phyloP scores from a whole-genome alignment of 2,888 invertebrate genomes.

The Cerastoderma edule region DNA sequence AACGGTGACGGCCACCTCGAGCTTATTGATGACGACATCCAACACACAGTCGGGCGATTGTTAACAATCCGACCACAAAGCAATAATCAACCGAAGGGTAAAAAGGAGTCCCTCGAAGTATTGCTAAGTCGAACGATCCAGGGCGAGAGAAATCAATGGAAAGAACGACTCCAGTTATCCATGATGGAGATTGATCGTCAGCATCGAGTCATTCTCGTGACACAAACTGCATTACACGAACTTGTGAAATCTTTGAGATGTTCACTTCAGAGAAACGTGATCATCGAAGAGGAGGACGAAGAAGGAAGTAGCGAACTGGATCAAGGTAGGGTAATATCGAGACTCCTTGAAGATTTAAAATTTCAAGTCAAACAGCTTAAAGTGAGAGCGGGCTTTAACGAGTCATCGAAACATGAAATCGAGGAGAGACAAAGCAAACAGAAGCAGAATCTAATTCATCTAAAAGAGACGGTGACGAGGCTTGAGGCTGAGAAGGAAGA shows the following conservation, averaged over 20 bases:
- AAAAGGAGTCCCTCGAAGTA: constrained; percentile 40
- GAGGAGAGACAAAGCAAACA: constrained; percentile 48
- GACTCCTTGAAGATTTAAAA: constrained; percentile 62
- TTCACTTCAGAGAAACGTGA: constrained; percentile 23
- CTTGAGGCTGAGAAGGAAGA: constrained; percentile 60
- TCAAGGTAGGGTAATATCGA: constrained; percentile 38
- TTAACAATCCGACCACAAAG: constrained; percentile 46
- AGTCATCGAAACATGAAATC: constrained; percentile 43
- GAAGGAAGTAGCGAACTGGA: constrained; percentile 56
- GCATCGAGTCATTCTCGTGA: constrained; percentile 63
- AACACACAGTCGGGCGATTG: constrained; percentile 64
- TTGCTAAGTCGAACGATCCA: constrained; percentile 64
- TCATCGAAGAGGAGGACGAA: constrained; percentile 51
- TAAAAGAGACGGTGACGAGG: constrained; percentile 60
- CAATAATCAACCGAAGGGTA: constrained; percentile 40
- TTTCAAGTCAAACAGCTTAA: constrained; percentile 62
- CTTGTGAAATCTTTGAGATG: constrained; percentile 58
- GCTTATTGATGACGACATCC: constrained; percentile 70
- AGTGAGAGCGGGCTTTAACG: constrained; percentile 56
- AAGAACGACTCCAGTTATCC: constrained; percentile 66
- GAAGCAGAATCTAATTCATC: constrained; percentile 53
- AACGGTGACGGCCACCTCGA: constrained; percentile 23
- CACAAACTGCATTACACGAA: constrained; percentile 66
- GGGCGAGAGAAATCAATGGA: constrained; percentile 75
- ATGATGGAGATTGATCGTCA: constrained; percentile 73